These are phyloP conservation scores for Thyatira batis DNA, from an alignment of 2,888 invertebrate species.

Conservation along the genomic window DNA sequence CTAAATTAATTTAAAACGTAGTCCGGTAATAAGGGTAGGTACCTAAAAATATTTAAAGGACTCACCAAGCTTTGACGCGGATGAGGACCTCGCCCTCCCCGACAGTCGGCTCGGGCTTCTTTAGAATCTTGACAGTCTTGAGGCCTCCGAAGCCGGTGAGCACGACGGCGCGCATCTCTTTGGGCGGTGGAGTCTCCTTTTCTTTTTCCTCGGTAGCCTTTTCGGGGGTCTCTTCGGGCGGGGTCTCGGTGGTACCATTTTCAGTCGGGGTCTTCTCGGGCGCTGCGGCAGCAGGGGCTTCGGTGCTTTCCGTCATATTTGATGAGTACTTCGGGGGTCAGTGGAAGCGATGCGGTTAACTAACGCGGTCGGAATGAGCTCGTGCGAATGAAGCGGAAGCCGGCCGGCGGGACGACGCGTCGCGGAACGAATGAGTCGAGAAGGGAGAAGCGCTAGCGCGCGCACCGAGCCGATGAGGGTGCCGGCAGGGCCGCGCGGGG, in stretches of 20 bases:
- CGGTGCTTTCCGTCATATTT: slow-evolving; percentile 79
- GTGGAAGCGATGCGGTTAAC: slow-evolving; percentile 60
- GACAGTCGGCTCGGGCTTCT: slow-evolving; percentile 88
- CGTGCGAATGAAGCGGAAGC: slow-evolving; percentile 57
- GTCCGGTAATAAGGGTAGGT: background rate
- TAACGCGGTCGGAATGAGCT: slow-evolving; percentile 69
- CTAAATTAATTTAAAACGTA: background rate
- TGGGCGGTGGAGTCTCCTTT: slow-evolving; percentile 82
- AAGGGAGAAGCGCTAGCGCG: slow-evolving; percentile 71
- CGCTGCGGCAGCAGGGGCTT: slow-evolving; percentile 76
- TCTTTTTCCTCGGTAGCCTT: slow-evolving; percentile 81
- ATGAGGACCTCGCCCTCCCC: slow-evolving; percentile 90
- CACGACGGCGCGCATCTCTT: slow-evolving; percentile 93
- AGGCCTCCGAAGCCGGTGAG: slow-evolving; percentile 93
- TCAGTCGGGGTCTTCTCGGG: slow-evolving; percentile 82
- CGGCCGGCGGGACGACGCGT: slow-evolving; percentile 77
- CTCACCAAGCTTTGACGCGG: slow-evolving; percentile 93
- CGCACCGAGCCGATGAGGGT: slow-evolving; percentile 46
- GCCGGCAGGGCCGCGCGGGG: slow-evolving; percentile 31
- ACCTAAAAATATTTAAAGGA: slow-evolving; percentile 39
- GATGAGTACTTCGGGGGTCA: slow-evolving; percentile 41
- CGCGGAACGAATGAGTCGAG: slow-evolving; percentile 77
- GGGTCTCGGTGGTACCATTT: slow-evolving; percentile 75
- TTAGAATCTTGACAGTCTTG: slow-evolving; percentile 91
- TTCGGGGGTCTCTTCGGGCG: slow-evolving; percentile 77